These are phyloP conservation scores for Bucco capensis DNA, from an alignment of 2,113 vertebrate genomes.

Conservation along the genomic window DNA sequence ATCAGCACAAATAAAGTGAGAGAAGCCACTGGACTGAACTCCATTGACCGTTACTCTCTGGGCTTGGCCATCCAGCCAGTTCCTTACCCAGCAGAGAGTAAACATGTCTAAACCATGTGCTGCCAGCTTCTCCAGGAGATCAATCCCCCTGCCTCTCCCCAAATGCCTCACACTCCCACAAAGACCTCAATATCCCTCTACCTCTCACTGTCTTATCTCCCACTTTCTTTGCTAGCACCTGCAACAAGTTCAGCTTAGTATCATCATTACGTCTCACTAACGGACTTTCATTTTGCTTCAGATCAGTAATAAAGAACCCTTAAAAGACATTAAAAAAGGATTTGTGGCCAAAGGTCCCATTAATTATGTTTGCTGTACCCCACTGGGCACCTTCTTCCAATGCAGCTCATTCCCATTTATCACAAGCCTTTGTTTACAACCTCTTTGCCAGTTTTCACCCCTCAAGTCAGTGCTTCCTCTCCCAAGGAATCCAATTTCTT, in stretches of 20 bases:
- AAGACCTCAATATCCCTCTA: background rate
- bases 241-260: background rate
- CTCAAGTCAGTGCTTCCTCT: background rate
- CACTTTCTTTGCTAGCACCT: background rate
- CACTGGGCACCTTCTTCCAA: conserved; percentile 31
- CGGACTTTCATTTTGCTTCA: conserved; percentile 19
- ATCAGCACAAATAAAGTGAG: too few species aligned
- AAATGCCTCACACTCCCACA: background rate
- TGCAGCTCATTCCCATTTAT: conserved; percentile 34
- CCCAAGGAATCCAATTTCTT: background rate
- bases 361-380: conserved; percentile 42
- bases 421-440: conserved; percentile 28
- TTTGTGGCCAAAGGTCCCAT: conserved; percentile 49
- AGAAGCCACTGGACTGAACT: too few species aligned
- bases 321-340: conserved; percentile 56
- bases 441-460: background rate
- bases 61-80: too few species aligned
- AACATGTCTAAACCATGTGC: too few species aligned
- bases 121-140: too few species aligned
- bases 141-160: background rate
- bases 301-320: conserved; percentile 51
- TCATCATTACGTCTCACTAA: conserved; percentile 7
- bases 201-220: background rate
- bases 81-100: too few species aligned
- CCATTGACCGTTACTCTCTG: too few species aligned